phyloP scores from a whole-genome alignment of 2,888 invertebrate genomes.

The Panzeria rudis region DNA sequence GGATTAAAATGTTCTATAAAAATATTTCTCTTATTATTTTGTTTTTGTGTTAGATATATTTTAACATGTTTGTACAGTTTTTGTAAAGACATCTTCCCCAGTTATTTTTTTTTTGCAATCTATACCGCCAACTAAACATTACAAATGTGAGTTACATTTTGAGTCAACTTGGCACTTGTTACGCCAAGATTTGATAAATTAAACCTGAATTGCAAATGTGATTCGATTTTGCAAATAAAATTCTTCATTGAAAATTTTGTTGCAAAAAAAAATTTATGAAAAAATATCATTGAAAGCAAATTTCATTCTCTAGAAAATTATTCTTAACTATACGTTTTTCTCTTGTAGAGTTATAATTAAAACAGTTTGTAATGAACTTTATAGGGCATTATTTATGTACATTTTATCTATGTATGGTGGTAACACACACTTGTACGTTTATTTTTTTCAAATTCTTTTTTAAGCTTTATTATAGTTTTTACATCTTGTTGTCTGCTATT shows the following conservation, averaged over 20 bases:
- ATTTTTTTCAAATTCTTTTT: not conserved
- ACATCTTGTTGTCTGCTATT: not conserved
- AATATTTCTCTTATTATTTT: too few relatives aligned
- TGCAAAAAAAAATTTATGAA: too few relatives aligned
- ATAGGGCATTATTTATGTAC: not conserved
- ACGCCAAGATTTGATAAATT: slow-evolving; percentile 10
- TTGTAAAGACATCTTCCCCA: not conserved
- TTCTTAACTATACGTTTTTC: not conserved
- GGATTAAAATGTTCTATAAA: too few relatives aligned
- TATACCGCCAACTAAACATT: not conserved
- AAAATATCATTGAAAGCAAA: not conserved
- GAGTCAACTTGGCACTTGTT: not conserved
- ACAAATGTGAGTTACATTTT: not conserved
- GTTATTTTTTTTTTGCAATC: too few relatives aligned
- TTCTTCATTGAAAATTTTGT: not conserved
- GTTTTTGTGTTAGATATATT: too few relatives aligned
- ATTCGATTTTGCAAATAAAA: slow-evolving; percentile 1
- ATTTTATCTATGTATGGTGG: not conserved
- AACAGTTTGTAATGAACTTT: not conserved
- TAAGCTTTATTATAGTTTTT: not conserved
- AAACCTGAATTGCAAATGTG: not conserved
- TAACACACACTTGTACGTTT: not conserved
- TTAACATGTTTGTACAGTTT: too few relatives aligned
- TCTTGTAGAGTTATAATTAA: not conserved
- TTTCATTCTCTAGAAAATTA: not conserved